phyloP scores from a whole-genome alignment of 2,113 vertebrate species.

The Poecile atricapillus region DNA sequence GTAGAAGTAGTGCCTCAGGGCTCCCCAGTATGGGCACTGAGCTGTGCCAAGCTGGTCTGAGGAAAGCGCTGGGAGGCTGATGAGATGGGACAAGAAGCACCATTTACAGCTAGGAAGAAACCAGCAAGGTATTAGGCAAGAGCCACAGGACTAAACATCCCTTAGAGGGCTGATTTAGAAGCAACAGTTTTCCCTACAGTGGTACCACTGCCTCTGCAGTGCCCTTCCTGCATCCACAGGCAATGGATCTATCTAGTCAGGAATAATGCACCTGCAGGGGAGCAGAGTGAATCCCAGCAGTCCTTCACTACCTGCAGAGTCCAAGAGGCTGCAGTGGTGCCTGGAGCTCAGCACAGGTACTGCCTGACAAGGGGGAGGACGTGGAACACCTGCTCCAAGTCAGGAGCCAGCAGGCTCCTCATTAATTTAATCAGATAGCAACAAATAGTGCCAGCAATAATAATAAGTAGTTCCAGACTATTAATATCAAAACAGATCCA shows the following conservation, averaged over 20 bases:
- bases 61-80: not conserved
- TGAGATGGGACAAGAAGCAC: not conserved
- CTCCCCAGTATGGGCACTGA: accelerated
- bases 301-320: not conserved
- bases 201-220: not conserved
- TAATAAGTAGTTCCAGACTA: not conserved
- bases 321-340: not conserved
- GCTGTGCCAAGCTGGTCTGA: not conserved
- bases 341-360: not conserved
- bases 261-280: not conserved
- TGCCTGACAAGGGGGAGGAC: not conserved
- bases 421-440: slow-evolving; percentile 25
- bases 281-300: not conserved
- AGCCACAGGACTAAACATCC: not conserved
- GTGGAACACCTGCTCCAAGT: not conserved
- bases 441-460: not conserved
- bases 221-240: not conserved
- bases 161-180: not conserved
- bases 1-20: not conserved
- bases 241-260: not conserved
- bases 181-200: not conserved
- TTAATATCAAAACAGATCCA: not conserved
- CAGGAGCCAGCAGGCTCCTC: not conserved
- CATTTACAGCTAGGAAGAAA: not conserved
- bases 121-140: not conserved